These are phyloP conservation scores for Phengaris alcon DNA, from an alignment of 2,888 invertebrate species.

Conservation along the genomic window DNA sequence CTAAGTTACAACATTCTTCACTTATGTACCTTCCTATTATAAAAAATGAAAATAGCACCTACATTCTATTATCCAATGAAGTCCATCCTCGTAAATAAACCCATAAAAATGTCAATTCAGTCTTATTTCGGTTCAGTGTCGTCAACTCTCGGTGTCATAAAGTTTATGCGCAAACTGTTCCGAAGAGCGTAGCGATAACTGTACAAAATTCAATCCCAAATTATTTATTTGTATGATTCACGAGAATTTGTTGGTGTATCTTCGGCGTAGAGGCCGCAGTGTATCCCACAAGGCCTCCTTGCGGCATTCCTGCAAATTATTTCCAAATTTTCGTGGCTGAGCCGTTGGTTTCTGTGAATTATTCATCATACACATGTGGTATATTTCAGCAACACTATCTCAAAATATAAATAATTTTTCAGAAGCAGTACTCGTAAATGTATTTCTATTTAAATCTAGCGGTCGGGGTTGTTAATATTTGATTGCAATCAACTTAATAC, in stretches of 20 bases:
- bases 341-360: neutral
- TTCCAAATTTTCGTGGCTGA: conserved; percentile 5
- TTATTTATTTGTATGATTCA: neutral
- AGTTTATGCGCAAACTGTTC: conserved; percentile 1
- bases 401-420: neutral
- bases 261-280: neutral
- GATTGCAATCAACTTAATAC: neutral
- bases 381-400: neutral
- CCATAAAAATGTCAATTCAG: conserved; percentile 17
- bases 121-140: conserved; percentile 9
- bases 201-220: neutral
- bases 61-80: neutral
- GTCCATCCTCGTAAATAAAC: conserved; percentile 2
- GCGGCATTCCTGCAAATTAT: conserved; percentile 12
- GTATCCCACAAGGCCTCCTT: conserved; percentile 2
- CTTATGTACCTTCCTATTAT: neutral
- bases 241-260: neutral
- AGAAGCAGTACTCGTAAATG: neutral
- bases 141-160: conserved; percentile 10
- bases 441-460: neutral
- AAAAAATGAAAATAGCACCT: neutral
- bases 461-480: neutral
- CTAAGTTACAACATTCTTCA: neutral
- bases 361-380: neutral
- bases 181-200: neutral